A percentile compares a stretch with the other conserved stretches of the same genome.
Conservation (phyloP, 2,888 invertebrate species). For the Cremastobaeus sp. region DNA sequence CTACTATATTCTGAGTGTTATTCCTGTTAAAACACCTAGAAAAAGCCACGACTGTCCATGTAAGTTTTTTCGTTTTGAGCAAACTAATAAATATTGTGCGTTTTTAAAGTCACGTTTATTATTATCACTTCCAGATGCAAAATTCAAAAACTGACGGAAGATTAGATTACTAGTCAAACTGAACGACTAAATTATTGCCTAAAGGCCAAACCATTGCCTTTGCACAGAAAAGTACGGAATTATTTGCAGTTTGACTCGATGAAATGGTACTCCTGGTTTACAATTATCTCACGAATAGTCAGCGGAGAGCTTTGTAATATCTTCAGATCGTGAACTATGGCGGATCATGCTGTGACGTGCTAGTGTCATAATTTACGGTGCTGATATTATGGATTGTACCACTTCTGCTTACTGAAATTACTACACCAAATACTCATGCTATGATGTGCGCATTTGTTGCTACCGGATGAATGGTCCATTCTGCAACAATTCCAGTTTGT, state of each 20-base stretch:
- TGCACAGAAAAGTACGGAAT: too few species aligned
- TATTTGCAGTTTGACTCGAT: neutral
- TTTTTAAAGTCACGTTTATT: conserved; percentile 47
- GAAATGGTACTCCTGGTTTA: conserved; percentile 28
- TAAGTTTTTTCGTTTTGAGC: conserved; percentile 20
- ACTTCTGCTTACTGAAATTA: conserved; percentile 30
- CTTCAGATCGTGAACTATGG: conserved; percentile 37
- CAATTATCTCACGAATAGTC: conserved; percentile 29
- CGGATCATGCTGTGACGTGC: conserved; percentile 42
- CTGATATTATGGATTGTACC: conserved; percentile 21
- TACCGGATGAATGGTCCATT: conserved; percentile 27
- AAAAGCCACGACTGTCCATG: conserved; percentile 36
- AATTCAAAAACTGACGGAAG: neutral
- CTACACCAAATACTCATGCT: conserved; percentile 39
- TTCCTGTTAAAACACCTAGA: conserved; percentile 23
- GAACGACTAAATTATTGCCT: neutral
- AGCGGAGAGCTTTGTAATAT: conserved; percentile 35
- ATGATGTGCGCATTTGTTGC: conserved; percentile 23
- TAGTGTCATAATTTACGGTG: conserved; percentile 34
- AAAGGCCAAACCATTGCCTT: too few species aligned
- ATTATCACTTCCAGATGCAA: conserved; percentile 33
- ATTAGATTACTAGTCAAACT: neutral
- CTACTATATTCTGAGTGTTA: conserved; percentile 1
- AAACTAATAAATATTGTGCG: conserved; percentile 33
- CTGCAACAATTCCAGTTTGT: conserved; percentile 31